Evolutionary conservation across 2,113 vertebrate genomes (phyloP), one percentile per base, ranked within the genome.

Genomic region (Tachycineta bicolor): DNA sequence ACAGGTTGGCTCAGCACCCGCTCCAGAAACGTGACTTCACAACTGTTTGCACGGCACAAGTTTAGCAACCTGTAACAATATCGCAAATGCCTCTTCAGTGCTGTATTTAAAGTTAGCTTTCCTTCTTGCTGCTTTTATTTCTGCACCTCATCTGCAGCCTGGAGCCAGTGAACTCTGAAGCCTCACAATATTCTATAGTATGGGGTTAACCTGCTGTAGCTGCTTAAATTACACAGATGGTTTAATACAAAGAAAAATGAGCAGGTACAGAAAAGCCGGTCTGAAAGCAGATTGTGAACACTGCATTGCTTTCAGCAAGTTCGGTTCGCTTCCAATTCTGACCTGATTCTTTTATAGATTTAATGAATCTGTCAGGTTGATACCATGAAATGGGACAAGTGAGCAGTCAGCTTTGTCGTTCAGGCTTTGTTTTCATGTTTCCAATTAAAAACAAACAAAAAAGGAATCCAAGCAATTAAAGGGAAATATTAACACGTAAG

Each of bases 401-500:
- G 90, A 95, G 75, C 85, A 93, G 84, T 74, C 81, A 83, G 76
- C 59, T 94, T 64, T 89, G 55, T 64, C 74, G 55, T 79, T 93
- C 62, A 78, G 65, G 60, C 41, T 95, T 94, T 94, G 81, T 95
- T 94, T 88, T 81, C 82, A 43, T 55, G 34, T 76, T 92, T 78
- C 56, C 31, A 78, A 81, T 78, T 83, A 83, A 88, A 95, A 91
- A 37, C 17, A 59, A 65, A 23, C 34, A 80, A 65, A 21, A 43
- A 10, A 74, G 56, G 15, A 34, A 18, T 7, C 5, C 53, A 64
- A 88, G 62, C 78, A 93, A 86, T 87, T 93, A 94, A 94, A n/a
- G 20, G 71, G 64, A 90, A 93, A 78, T 58, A 78, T 75, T 85
- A 89, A 78, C 63, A 71, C 49, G 53, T 56, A 94, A 81, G 74